phyloP scores from a whole-genome alignment of 2,113 vertebrate genomes.

The Drymodes brunneopygia region DNA sequence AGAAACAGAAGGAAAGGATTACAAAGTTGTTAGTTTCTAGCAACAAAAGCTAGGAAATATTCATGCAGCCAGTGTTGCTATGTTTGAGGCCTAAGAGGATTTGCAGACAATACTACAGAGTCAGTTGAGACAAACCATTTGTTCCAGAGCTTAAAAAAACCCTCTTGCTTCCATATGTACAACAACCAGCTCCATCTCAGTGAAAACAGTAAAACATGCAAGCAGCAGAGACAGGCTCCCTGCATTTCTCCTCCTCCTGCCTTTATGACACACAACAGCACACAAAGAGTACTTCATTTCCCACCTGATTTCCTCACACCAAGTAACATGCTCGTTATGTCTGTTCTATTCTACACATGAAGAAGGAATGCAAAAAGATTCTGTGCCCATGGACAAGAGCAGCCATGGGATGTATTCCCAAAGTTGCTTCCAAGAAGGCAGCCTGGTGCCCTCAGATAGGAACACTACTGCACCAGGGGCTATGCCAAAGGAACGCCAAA shows the following conservation, averaged over 20 bases:
- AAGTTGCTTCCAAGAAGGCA: neutral
- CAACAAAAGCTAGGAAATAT: neutral
- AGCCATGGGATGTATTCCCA: neutral
- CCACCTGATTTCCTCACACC: neutral
- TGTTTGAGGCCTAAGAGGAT: neutral
- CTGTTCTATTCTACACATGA: neutral
- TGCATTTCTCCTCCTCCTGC: neutral
- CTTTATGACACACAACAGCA: neutral
- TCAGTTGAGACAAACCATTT: neutral
- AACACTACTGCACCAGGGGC: neutral
- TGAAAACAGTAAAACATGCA: neutral
- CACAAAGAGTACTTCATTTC: neutral
- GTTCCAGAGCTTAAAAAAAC: neutral
- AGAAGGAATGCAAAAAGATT: neutral
- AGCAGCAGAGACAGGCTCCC: neutral
- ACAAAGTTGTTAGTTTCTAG: neutral
- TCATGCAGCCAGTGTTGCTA: neutral
- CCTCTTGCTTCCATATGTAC: neutral
- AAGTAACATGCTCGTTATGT: neutral
- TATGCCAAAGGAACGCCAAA: neutral
- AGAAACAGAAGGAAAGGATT: neutral
- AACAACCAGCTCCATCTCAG: neutral
- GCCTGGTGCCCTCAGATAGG: neutral
- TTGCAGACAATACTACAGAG: neutral
- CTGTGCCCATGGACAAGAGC: neutral